Evolutionary conservation across 2,113 vertebrate genomes (phyloP), one percentile per base, ranked within the genome.

Genomic region (Cyprinodon tularosa): DNA sequence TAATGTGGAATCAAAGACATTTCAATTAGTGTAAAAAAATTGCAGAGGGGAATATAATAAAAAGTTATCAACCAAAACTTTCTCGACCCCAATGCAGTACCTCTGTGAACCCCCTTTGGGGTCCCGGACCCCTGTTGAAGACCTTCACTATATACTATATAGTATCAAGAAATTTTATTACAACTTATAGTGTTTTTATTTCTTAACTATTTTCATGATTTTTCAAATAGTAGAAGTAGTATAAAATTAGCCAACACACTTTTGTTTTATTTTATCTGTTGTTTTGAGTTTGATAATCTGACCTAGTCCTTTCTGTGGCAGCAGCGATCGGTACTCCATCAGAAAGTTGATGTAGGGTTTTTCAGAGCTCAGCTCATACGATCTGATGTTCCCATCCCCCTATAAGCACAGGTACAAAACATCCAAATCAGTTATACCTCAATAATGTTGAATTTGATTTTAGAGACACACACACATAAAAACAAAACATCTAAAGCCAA

Each of bases 271-370:
- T 20, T n/a, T 2, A n/a, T 37, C 36, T 64, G 17, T 5, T 65
- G 39, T 65, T 5, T 4, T n/a, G 62, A 13, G 53, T 37, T 3
- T 37, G 66, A 40, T 66, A 66, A 20, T 74, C 96, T 94, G 80
- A 98, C 97, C 97, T 0, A 98, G 93, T 83, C 97, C 97, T 91
- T 96, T 98, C 87, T 99, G 97, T 0, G 97, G 97, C 57, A 94
- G 92, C 61, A 44, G 81, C 50, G 97, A 98, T 62, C 92, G 94
- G 88, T 93, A 96, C 61, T 99, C 97, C 0, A 79, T 95, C 91
- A 99, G 89, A 91, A 96, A 97, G 88, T 80, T 95, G 72, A 98
- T 82, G 87, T 96, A 95, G 6, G 98, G 98, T 78, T 97, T 98
- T 78, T 96, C 93, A 1, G 85, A 14, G 74, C 90, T 96, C 80